phyloP scores from a whole-genome alignment of 2,797 vertebrate genomes.

The Malacoctenus gilli region DNA sequence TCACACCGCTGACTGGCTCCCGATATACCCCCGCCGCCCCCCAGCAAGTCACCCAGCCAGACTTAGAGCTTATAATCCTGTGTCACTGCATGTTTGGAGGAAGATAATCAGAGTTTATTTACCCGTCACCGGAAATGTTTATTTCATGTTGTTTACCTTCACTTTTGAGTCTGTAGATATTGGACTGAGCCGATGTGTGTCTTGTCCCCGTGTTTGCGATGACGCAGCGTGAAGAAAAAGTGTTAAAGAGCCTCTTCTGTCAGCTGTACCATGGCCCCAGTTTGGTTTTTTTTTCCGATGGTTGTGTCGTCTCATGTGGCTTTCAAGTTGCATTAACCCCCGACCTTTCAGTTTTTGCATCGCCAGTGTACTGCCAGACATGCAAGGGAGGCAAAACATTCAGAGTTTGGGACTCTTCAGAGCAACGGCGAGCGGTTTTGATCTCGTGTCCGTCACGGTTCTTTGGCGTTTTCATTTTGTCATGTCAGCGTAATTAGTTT shows the following conservation, averaged over 20 bases:
- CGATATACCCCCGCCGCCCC: constrained; percentile 23
- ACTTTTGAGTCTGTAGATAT: constrained; percentile 50
- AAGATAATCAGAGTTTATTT: constrained; percentile 26
- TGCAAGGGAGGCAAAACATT: constrained; percentile 26
- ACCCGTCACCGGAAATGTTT: constrained; percentile 11
- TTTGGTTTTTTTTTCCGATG: too few species aligned
- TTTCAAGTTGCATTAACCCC: constrained; percentile 40
- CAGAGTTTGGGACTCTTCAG: constrained; percentile 26
- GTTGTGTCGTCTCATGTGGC: constrained; percentile 53
- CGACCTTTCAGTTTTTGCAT: constrained; percentile 41
- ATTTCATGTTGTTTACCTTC: constrained; percentile 24
- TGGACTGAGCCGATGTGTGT: constrained; percentile 37
- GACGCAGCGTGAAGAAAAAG: constrained; percentile 27
- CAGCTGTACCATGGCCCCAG: constrained; percentile 44
- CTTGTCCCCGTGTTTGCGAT: constrained; percentile 45
- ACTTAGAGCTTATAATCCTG: constrained; percentile 33
- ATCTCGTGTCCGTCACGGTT: constrained; percentile 29
- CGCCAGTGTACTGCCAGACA: constrained; percentile 56
- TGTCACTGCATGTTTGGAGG: constrained; percentile 63
- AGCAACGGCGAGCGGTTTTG: constrained; percentile 20
- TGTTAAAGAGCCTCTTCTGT: constrained; percentile 37
- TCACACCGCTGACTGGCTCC: constrained; percentile 28
- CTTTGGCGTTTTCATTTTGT: constrained; percentile 48
- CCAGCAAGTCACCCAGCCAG: constrained; percentile 7
- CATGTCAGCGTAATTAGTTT: constrained; percentile 40